Evolutionary conservation across 2,797 vertebrate genomes (phyloP).

Genomic region (Fratercula arctica): DNA sequence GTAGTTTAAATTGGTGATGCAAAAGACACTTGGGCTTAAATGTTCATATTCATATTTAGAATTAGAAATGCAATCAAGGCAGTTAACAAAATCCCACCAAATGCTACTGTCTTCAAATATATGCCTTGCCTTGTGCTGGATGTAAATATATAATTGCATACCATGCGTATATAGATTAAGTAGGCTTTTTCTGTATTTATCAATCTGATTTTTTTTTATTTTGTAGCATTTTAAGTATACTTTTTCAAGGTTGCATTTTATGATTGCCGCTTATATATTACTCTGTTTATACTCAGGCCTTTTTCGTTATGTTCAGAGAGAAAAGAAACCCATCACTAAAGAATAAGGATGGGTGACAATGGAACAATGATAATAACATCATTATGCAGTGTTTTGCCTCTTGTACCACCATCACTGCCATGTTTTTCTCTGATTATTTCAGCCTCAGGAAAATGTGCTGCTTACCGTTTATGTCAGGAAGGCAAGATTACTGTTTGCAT

Average conservation of each 20-base stretch:
- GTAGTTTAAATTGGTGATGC: constrained; percentile 34
- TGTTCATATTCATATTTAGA: constrained; percentile 40
- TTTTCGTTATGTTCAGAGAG: constrained; percentile 46
- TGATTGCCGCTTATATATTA: constrained; percentile 11
- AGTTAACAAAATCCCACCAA: constrained; percentile 36
- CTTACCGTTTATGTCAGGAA: constrained; percentile 68
- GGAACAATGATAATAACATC: constrained; percentile 61
- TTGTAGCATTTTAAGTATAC: background rate
- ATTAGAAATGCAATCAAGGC: constrained; percentile 65
- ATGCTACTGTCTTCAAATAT: constrained; percentile 44
- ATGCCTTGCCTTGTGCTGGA: constrained; percentile 23
- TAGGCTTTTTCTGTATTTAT: constrained; percentile 23
- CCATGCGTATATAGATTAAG: constrained; percentile 35
- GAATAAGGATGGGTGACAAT: constrained; percentile 60
- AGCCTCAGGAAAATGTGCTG: constrained; percentile 65
- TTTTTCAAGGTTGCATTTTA: constrained; percentile 3
- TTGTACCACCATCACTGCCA: constrained; percentile 67
- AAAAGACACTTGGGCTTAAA: constrained; percentile 31
- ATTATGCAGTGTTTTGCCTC: constrained; percentile 64
- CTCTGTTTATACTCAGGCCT: constrained; percentile 24
- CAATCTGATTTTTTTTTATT: background rate
- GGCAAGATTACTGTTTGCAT: constrained; percentile 55
- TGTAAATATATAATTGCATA: constrained; percentile 43
- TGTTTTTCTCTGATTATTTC: constrained; percentile 73
- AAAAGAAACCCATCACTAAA: constrained; percentile 45